Evolutionary conservation across 1,140 invertebrate species (phyloP), one percentile per base, ranked within the genome.

Genomic region (Euglossa dilemma): DNA sequence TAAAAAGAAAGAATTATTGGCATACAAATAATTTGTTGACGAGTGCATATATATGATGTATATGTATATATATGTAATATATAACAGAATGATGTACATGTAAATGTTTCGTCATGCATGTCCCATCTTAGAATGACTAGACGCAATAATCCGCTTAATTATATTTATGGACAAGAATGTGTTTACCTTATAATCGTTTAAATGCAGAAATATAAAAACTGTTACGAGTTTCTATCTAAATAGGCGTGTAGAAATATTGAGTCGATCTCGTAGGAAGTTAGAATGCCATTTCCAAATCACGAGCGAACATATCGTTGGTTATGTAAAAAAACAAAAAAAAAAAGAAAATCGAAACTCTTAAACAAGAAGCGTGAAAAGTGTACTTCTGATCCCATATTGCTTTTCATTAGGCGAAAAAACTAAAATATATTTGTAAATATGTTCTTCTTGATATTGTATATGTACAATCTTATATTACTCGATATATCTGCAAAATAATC

Each of bases 181-280:
- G 66, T 85, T 80, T 74, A 69, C 50, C 23, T 83, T 28, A 63
- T n/a, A 73, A 87, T 61, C 66, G 72, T 74, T 88, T 85, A 88
- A 81, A 87, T 84, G 89, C 82, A 80, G 87, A 89, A 84, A 88
- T 92, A 92, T 88, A 91, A 90, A 91, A 91, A 91, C 86, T 84
- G 87, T 91, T 89, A 84, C 84, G 87, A 73, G 78, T 80, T 80
- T 87, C 85, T 90, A 90, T 91, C 88, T 93, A 91, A 84, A 73
- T 91, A 84, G 89, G 85, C 87, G 85, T 89, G 89, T 91, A 91
- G 89, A 91, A 92, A 92, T 86, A 87, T 90, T 89, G 90, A 89
- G 73, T 87, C 61, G 72, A 43, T 79, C 25, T 59, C 45, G 36
- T 43, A 45, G 28, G 66, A 54, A 61, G 54, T 57, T 54, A 84